Evolutionary conservation across 2,888 invertebrate genomes (phyloP).

Genomic region (Mythimna lalbum): DNA sequence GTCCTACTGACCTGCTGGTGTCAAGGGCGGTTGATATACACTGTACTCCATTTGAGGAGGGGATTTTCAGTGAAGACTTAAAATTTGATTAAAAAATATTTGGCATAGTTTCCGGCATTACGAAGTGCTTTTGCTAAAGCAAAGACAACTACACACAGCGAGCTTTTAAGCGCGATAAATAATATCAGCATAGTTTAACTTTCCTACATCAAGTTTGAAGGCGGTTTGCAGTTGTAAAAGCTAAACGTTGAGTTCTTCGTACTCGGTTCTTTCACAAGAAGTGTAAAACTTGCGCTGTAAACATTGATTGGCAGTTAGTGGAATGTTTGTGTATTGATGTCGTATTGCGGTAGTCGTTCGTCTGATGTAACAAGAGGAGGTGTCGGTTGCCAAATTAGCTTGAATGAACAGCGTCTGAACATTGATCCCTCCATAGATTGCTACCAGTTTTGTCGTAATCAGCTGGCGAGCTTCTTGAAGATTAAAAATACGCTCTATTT

Average conservation of each 20-base stretch:
- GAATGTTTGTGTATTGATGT: slow-evolving; percentile 29
- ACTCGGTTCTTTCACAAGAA: slow-evolving; percentile 8
- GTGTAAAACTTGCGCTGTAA: slow-evolving; percentile 2
- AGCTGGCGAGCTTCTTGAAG: neutral
- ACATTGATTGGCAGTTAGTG: slow-evolving; percentile 18
- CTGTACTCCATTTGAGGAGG: no score
- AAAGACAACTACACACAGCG: no score
- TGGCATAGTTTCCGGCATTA: neutral
- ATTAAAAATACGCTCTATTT: neutral
- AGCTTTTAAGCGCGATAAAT: no score
- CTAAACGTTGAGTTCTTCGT: no score
- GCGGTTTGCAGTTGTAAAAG: no score
- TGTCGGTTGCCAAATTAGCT: slow-evolving; percentile 13
- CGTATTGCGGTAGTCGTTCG: slow-evolving; percentile 2
- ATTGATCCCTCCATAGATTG: neutral
- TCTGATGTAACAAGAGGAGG: slow-evolving; percentile 22
- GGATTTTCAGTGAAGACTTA: neutral
- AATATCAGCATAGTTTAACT: no score
- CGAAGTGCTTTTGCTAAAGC: neutral
- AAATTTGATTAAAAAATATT: neutral
- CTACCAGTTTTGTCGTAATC: neutral
- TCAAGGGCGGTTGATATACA: slow-evolving; percentile 11
- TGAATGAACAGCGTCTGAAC: neutral
- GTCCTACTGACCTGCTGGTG: slow-evolving; percentile 6
- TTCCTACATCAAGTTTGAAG: no score